Base-by-base conservation (phyloP, 2,797 vertebrate genomes). In the Syngnathus rostellatus region DNA sequence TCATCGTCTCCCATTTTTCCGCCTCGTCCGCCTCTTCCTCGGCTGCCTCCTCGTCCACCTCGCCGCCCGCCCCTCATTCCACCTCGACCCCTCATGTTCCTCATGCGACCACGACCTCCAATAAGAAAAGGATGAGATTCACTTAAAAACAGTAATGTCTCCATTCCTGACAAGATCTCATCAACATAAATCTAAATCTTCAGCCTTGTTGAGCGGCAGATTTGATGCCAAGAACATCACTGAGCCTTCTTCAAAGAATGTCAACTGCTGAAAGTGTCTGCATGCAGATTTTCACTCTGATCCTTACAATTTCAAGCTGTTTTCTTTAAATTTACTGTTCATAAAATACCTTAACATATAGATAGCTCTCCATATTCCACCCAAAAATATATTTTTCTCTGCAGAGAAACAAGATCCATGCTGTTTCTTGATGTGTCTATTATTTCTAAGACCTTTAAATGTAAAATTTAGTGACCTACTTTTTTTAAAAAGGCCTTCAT, bases 51-150 rank as follows among this genome's bases (percentile, higher is more conserved):
- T 1, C 93, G 92, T 67, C 93, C 85, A 12, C 88, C 86, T 84
- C 93, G 63, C 89, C 94, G 0, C 81, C 93, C 55, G 89, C 95
- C 93, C 66, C 95, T 87, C 78, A 95, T 92, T 57, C 93, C 92
- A 53, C 95, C 95, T 2, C 95, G 86, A 6, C 93, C 93, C 74
- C 95, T 87, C 77, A 89, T 90, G 69, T 83, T 91, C 71, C 91
- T 90, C 75, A 94, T 93, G 1, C 95, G 91, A 60, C 92, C 91
- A 73, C 86, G 93, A 41, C 87, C 88, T 2, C 94, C 95, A 96
- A 78, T 12, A 66, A 11, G 31, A 61, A 21, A 8, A 66, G 5
- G n/a, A 53, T 23, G 31, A 57, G 1, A 31, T 31, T 7, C 11
- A 57, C 25, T 31, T 14, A 23, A 53, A 2, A 21, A 53, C 5